Conservation (phyloP, 2,113 vertebrate species). For the Zapornia atra region DNA sequence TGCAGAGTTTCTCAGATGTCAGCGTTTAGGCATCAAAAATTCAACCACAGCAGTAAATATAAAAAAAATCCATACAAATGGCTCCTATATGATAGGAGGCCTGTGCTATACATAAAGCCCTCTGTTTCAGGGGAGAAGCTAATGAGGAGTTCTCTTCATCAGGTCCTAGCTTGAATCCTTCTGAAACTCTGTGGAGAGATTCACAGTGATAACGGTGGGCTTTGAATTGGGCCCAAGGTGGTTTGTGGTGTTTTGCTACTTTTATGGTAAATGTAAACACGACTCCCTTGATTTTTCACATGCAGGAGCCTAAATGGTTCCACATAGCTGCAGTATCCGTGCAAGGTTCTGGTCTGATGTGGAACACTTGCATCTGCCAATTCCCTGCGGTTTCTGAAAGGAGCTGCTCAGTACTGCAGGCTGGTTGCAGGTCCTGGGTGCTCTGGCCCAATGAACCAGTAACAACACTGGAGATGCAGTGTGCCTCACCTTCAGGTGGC, state of each 20-base stretch:
- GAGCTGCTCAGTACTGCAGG: neutral
- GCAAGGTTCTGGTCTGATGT: neutral
- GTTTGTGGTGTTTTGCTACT: neutral
- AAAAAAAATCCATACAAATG: neutral
- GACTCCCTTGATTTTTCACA: neutral
- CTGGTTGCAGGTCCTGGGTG: fast-evolving
- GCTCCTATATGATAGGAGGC: neutral
- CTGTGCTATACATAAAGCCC: neutral
- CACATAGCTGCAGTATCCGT: no score
- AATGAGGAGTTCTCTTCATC: neutral
- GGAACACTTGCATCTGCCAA: fast-evolving
- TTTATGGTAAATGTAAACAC: neutral
- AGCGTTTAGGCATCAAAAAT: neutral
- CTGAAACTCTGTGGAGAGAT: neutral
- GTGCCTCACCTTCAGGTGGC: neutral
- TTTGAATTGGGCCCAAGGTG: neutral
- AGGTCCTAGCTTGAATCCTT: neutral
- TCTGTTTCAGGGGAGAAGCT: neutral
- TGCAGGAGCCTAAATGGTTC: neutral
- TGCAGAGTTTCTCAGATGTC: neutral
- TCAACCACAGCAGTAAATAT: neutral
- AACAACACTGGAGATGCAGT: fast-evolving
- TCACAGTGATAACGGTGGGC: neutral
- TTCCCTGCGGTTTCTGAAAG: neutral
- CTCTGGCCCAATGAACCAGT: fast-evolving